phyloP scores from a whole-genome alignment of 2,113 vertebrate genomes.

The Rhea americana region DNA sequence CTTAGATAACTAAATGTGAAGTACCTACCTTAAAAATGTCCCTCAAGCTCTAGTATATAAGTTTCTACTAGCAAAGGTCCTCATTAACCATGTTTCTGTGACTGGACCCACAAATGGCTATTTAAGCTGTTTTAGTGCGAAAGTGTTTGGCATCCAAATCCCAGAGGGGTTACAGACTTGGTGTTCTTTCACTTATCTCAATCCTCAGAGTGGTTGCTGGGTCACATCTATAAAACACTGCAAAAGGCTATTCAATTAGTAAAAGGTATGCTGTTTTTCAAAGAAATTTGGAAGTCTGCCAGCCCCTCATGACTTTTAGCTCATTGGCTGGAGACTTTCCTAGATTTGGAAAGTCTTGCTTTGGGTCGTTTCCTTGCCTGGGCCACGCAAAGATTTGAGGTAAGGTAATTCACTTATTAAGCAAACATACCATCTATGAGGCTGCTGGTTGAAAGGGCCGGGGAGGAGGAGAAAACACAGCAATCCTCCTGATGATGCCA shows the following conservation, averaged over 20 bases:
- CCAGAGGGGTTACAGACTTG: neutral
- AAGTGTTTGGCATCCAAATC: neutral
- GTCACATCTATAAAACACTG: neutral
- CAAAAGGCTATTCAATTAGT: neutral
- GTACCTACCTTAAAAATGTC: neutral
- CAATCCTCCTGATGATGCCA: neutral
- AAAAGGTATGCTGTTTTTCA: neutral
- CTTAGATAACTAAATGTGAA: neutral
- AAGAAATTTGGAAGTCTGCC: neutral
- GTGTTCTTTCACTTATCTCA: neutral
- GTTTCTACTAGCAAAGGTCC: neutral
- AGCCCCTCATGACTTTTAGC: neutral
- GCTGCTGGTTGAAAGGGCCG: neutral
- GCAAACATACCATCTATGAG: neutral
- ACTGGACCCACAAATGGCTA: neutral
- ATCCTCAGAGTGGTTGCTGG: neutral
- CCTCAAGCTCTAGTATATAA: neutral
- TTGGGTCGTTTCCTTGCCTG: neutral
- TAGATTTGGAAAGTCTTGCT: neutral
- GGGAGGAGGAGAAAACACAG: neutral
- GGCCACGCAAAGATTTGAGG: neutral
- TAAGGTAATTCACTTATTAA: neutral
- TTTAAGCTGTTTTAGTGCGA: neutral
- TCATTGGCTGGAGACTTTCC: neutral
- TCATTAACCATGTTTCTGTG: neutral